Base-by-base conservation (phyloP, 2,113 vertebrate genomes). In the Probosciger aterrimus region DNA sequence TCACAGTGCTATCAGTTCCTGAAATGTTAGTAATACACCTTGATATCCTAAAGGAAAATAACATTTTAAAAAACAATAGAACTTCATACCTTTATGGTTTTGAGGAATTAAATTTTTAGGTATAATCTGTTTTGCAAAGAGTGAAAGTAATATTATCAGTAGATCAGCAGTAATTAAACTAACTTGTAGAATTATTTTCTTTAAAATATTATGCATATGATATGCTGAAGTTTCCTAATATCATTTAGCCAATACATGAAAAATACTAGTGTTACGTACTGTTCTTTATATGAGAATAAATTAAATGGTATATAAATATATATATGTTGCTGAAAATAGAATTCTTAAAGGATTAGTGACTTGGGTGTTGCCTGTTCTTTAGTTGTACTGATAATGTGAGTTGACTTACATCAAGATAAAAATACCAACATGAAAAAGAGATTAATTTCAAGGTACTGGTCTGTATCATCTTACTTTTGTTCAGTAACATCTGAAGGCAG, bases 391-490 rank as follows among this genome's bases (percentile, higher is more conserved):
- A 76, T 10, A 92, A 69, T 67, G 73, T 49, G 44, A 65, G 43
- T 47, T 82, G 28, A 37, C 46, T 85, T 76, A 64, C 10, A n/a
- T 77, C 46, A 88, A 93, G 59, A 76, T 11, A 94, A 93, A 96
- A 91, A 77, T 75, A 91, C 6, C 39, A 59, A 80, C 65, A 86
- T 31, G 67, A 88, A 81, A 96, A 92, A 87, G 12, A 90, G 39
- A 47, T 55, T 94, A 84, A 96, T 96, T 96, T 93, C 60, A 39
- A 97, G 88, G n/a, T 60, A 85, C 25, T 71, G 19, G n/a, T 88
- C 70, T 82, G 4, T 90, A 86, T 57, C 37, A 89, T 92, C 76
- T 96, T 76, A 33, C 18, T 87, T 89, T 62, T 92, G 18, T 92
- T 71, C 86, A 82, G 19, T 92, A 80, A 94, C 75, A 96, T 79